A percentile compares a stretch with the other conserved stretches of the same genome.
These are phyloP conservation scores for Pseudochirops cupreus DNA, from an alignment of 2,797 vertebrate genomes.

Conservation along the genomic window DNA sequence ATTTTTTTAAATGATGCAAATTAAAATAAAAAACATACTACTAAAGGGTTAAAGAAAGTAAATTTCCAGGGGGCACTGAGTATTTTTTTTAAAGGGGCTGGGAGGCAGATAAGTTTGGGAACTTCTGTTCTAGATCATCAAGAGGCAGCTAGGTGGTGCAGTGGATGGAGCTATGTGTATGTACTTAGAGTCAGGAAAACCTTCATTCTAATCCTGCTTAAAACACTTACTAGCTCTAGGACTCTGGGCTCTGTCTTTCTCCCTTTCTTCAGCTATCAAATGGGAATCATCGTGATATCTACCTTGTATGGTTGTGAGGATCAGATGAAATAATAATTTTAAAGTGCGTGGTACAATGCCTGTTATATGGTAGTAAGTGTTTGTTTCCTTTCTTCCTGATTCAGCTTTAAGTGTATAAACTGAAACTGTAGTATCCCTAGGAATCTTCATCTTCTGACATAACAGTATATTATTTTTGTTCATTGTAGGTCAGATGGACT, in stretches of 20 bases:
- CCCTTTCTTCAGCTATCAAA: background rate
- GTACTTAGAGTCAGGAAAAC: background rate
- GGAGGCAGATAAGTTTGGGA: too few species aligned
- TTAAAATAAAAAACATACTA: too few species aligned
- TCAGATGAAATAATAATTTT: background rate
- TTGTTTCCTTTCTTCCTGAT: background rate
- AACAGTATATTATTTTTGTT: slow-evolving; percentile 18
- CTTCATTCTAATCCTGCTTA: background rate
- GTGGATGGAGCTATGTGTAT: background rate
- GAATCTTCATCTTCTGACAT: slow-evolving; percentile 51
- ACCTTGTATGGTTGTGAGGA: background rate
- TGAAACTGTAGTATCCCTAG: background rate
- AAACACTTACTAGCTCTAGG: background rate
- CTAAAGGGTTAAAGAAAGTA: too few species aligned
- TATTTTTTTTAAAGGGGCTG: too few species aligned
- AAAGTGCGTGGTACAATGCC: background rate
- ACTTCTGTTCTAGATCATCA: background rate
- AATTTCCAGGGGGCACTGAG: too few species aligned
- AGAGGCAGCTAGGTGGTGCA: background rate
- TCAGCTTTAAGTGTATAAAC: background rate
- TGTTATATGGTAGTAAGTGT: background rate
- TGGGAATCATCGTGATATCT: background rate
- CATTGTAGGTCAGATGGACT: slow-evolving; percentile 79
- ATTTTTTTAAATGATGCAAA: too few species aligned
- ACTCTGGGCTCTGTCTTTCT: background rate